Conservation (phyloP, 2,797 vertebrate genomes). For the Rhodeus uyekii region DNA sequence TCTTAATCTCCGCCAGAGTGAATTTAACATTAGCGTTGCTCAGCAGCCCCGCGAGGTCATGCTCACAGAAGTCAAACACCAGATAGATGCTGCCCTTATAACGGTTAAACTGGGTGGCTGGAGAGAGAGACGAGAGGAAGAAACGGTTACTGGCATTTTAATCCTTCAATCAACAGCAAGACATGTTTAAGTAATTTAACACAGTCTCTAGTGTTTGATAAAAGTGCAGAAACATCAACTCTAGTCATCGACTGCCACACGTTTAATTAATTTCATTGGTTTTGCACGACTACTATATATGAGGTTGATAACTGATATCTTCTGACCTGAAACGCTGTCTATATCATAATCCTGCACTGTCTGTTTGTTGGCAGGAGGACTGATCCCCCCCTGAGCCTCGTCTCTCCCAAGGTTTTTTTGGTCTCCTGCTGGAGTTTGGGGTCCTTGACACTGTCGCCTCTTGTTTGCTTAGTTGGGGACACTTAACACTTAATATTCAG, state of each 20-base stretch:
- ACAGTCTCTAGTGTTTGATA: neutral
- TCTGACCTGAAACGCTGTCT: no score
- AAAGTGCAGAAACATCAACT: no score
- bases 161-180: neutral
- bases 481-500: no score
- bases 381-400: no score
- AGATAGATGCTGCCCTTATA: slow-evolving; percentile 99
- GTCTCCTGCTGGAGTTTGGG: no score
- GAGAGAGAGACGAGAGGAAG: neutral
- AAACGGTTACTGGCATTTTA: neutral
- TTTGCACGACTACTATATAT: neutral
- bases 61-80: slow-evolving; percentile 98
- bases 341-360: no score
- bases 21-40: slow-evolving; percentile 98
- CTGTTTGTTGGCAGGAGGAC: no score
- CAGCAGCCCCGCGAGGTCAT: slow-evolving; percentile 93
- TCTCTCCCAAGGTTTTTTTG: no score
- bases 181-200: neutral
- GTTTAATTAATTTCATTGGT: neutral
- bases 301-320: no score
- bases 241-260: neutral
- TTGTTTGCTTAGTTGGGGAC: no score
- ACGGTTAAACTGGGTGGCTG: slow-evolving; percentile 94
- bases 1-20: slow-evolving; percentile 96
- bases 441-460: no score